phyloP scores from a whole-genome alignment of 2,888 invertebrate genomes.

The Neria commutata region DNA sequence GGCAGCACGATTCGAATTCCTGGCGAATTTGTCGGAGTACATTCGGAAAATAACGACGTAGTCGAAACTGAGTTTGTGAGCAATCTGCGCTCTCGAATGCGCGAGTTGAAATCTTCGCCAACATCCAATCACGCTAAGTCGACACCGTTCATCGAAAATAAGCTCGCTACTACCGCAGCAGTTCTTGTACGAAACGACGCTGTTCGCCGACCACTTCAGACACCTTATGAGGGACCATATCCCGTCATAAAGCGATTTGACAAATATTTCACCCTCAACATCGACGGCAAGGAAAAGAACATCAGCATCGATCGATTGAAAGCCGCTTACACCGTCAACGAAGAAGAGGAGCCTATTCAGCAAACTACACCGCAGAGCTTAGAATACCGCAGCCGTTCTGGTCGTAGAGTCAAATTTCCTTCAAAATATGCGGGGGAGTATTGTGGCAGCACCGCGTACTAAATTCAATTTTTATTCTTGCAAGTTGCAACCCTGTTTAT shows the following conservation, averaged over 20 bases:
- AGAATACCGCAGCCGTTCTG: too few relatives aligned
- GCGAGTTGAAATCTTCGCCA: background rate
- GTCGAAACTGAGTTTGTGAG: background rate
- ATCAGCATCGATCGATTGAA: background rate
- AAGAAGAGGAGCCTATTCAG: too few relatives aligned
- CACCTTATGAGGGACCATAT: background rate
- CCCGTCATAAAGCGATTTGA: background rate
- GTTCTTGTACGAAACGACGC: background rate
- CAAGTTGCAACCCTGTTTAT: too few relatives aligned
- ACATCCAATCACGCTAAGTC: background rate
- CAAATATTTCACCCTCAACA: background rate
- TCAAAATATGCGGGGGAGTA: too few relatives aligned
- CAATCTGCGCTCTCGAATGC: background rate
- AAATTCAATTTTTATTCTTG: too few relatives aligned
- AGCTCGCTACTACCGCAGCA: background rate
- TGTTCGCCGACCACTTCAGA: background rate
- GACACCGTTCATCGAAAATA: background rate
- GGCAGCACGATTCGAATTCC: conserved; percentile 22
- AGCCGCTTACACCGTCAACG: too few relatives aligned
- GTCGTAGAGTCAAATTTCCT: too few relatives aligned
- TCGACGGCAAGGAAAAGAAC: background rate
- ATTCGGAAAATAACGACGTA: background rate
- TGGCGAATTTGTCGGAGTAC: conserved; percentile 24
- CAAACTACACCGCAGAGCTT: too few relatives aligned
- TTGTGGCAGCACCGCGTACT: too few relatives aligned